Conservation (phyloP, 2,113 vertebrate species). For the Willisornis vidua region DNA sequence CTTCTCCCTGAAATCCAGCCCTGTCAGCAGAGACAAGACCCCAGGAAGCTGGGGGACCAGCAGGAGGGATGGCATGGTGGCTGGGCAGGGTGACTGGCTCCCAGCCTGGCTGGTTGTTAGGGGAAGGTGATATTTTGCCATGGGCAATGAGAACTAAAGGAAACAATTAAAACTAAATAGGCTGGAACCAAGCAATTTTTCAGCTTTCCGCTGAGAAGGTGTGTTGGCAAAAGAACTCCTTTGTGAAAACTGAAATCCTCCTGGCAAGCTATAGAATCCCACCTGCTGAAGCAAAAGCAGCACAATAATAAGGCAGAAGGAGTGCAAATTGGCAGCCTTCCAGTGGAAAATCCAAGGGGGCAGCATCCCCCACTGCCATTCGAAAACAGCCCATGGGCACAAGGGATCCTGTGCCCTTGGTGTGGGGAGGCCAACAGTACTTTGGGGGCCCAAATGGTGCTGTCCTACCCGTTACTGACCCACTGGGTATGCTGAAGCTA, state of each 20-base stretch:
- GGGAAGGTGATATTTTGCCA: neutral
- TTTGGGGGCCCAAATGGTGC: neutral
- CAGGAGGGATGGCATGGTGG: neutral
- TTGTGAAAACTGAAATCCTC: neutral
- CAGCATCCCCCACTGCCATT: rapidly evolving
- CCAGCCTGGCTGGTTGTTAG: neutral
- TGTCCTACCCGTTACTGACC: neutral
- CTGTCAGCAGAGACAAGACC: neutral
- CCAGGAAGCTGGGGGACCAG: rapidly evolving
- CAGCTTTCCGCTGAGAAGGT: neutral
- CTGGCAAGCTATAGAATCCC: neutral
- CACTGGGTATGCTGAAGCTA: neutral
- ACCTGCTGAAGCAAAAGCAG: neutral
- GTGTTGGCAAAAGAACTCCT: neutral
- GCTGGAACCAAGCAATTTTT: constrained; percentile 1
- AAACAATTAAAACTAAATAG: constrained; percentile 55
- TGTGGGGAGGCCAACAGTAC: rapidly evolving
- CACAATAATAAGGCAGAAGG: neutral
- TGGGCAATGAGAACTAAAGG: neutral
- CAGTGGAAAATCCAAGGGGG: rapidly evolving
- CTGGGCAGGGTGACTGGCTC: neutral
- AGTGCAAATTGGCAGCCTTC: neutral
- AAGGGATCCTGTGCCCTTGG: neutral
- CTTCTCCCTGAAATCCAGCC: neutral
- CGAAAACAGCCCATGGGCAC: rapidly evolving